Evolutionary conservation across 2,888 invertebrate genomes (phyloP).

Genomic region (Dolomedes plantarius): DNA sequence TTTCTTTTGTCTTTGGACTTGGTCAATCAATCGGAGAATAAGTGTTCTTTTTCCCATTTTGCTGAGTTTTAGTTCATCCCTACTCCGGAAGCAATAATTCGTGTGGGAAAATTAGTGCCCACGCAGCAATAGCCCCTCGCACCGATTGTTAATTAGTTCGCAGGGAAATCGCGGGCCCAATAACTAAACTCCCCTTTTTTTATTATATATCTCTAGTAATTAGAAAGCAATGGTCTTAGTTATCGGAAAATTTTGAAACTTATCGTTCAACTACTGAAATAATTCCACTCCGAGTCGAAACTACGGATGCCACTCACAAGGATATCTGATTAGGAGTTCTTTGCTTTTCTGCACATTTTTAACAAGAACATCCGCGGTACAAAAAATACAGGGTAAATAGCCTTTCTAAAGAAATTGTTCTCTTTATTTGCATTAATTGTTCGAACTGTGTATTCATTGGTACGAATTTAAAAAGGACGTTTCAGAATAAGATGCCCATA

Average conservation of each 20-base stretch:
- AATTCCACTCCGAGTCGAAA: constrained; percentile 23
- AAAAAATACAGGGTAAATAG: no score
- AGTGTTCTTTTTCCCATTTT: constrained; percentile 65
- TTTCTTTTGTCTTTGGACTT: constrained; percentile 67
- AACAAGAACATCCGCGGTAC: no score
- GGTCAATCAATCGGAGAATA: constrained; percentile 66
- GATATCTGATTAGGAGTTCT: background rate
- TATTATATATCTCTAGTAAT: constrained; percentile 64
- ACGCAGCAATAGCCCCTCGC: constrained; percentile 56
- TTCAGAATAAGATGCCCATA: no score
- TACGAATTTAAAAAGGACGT: no score
- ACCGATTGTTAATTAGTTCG: constrained; percentile 64
- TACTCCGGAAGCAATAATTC: constrained; percentile 65
- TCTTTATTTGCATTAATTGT: no score
- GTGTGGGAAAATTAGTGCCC: constrained; percentile 63
- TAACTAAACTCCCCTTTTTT: constrained; percentile 61
- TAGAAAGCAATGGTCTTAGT: constrained; percentile 65
- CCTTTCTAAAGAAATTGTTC: no score
- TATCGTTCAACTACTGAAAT: constrained; percentile 40
- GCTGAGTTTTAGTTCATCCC: constrained; percentile 61
- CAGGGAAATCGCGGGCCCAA: constrained; percentile 60
- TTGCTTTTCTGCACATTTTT: background rate
- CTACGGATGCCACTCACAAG: background rate
- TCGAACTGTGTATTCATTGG: no score
- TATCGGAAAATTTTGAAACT: constrained; percentile 61